Conservation (phyloP, 1,140 invertebrate species). For the Drosophila kikkawai region DNA sequence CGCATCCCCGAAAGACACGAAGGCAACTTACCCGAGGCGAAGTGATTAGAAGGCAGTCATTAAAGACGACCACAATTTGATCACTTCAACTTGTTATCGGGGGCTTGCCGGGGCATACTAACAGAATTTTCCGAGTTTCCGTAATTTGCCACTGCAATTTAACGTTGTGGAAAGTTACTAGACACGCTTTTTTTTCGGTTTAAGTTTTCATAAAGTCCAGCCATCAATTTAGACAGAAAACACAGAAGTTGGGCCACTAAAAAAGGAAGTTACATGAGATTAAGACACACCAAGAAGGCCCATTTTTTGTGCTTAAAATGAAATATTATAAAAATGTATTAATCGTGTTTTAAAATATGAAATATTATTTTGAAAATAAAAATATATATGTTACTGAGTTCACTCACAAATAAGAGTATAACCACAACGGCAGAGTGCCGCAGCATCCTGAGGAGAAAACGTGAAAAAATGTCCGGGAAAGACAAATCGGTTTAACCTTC, state of each 20-base stretch:
- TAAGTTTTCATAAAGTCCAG: slow-evolving; percentile 12
- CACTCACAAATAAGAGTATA: not conserved
- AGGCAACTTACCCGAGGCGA: slow-evolving; percentile 23
- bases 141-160: slow-evolving; percentile 17
- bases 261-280: not conserved
- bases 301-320: not conserved
- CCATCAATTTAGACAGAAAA: slow-evolving; percentile 54
- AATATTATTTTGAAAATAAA: not conserved
- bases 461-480: slow-evolving; percentile 4
- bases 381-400: not conserved
- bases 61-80: slow-evolving; percentile 30
- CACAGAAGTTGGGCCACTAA: slow-evolving; percentile 37
- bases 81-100: slow-evolving; percentile 31
- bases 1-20: not conserved
- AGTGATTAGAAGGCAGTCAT: slow-evolving; percentile 47
- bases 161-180: slow-evolving; percentile 23
- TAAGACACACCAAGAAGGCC: not conserved
- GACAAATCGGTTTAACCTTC: slow-evolving; percentile 69
- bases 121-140: slow-evolving; percentile 13
- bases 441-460: not conserved
- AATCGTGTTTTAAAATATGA: not conserved
- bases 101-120: slow-evolving; percentile 7
- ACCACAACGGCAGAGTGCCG: not conserved
- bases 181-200: slow-evolving; percentile 5
- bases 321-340: not conserved